Base-by-base conservation (phyloP, 30 jellyfish, hydroid and myxozoan genomes). In the Hydra vulgaris region DNA sequence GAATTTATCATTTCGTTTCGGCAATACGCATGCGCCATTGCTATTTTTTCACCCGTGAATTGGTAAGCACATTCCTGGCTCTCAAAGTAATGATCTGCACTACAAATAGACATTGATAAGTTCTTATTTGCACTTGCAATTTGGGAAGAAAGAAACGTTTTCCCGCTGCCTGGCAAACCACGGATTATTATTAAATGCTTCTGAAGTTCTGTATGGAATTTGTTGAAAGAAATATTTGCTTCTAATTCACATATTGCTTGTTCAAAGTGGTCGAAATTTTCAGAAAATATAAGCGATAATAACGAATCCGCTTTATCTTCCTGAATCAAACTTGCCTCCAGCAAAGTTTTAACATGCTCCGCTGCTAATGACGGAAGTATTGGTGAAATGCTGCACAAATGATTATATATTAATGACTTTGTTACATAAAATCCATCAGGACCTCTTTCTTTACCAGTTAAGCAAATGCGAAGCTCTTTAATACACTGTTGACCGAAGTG, bases 101-200 rank as follows among this genome's bases (percentile, higher is more conserved):
- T 88, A 68, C 98, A 92, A 55, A 86, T 80, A n/a, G 25, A n/a
- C 15, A 23, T 8, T 4, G 74, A 18, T 17, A 23, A 23, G 27
- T 18, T 56, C 53, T 16, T 26, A 40, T 40, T 27, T 15, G 79
- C 23, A 16, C 25, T 23, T 7, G 77, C 81, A 19, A 26, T 71
- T 27, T 61, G 74, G 52, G 24, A 7, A 15, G 77, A 85, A 54
- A 81, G 20, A 61, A 61, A 71, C 17, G 95, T 77, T 78, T 94
- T 94, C 7, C 99, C 99, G 56, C 95, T 81, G 23, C 99, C 99
- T 67, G 96, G 99, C n/a, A 94, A 85, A 15, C 99, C 99, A 55
- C 99, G 80, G 92, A 94, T 54, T 75, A 92, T 87, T 8, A 94
- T 15, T 18, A 94, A 91, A 75, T 24, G 40, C 27, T 25, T n/a